Evolutionary conservation across 2,888 invertebrate genomes (phyloP), one percentile per base, ranked within the genome.

Genomic region (Rhagophthalmus giganteus): DNA sequence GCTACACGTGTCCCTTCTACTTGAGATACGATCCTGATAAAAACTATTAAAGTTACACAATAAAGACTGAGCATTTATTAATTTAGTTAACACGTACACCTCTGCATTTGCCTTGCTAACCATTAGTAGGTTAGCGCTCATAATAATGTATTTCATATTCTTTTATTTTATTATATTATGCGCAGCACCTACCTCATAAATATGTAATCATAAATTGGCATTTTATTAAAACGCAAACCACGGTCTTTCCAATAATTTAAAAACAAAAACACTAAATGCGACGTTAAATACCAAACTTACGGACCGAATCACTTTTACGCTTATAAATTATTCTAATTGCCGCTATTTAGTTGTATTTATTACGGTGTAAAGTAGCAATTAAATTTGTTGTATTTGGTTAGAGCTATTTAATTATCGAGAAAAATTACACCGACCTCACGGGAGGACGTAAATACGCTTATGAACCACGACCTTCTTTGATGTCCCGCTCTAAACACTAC

Each of bases 331-430:
- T 20, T 20, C 20, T 20, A 20, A 20, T 20, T 20, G 7, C 20
- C 4, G 20, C 20, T 7, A 20, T 20, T 20, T 20, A 7, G 20
- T 20, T 7, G 20, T 20, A 20, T 51, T 51, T 51, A 51, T 51
- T 42, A 28, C 55, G 25, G 13, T 39, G 47, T 47, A 47, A 55
- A 55, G 41, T 31, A 39, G 47, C 42, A 47, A 51, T 55, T 55
- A 51, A 51, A 44, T 49, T 39, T 39, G 49, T 40, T 34, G 37
- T 41, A 39, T 30, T 51, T 44, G 3, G 20, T 20, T 20, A 20
- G 7, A 3, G 20, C 7, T 20, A 7, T 7, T 20, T 20, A 20
- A 20, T 20, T 20, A 20, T 20, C 20, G 20, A 7, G 3, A 20
- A 20, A 20, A 20, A 20, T 20, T 20, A 20, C 7, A 20, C 20